phyloP scores from a whole-genome alignment of 1,140 invertebrate species.

The Halotydeus destructor region DNA sequence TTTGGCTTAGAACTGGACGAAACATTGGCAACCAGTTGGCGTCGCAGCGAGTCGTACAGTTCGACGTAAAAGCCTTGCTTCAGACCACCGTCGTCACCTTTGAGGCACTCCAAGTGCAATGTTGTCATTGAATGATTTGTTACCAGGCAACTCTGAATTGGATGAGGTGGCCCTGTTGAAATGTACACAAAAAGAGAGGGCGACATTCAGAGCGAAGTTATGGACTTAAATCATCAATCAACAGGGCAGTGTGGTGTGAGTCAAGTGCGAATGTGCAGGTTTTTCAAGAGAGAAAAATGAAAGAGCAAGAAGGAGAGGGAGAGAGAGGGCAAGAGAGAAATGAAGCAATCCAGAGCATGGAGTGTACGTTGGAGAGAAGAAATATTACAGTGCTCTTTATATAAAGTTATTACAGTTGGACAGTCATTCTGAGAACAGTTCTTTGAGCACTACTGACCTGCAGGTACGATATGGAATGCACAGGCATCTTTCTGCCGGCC shows the following conservation, averaged over 20 bases:
- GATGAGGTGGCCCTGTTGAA: conserved; percentile 20
- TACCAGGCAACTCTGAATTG: conserved; percentile 17
- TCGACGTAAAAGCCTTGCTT: conserved; percentile 56
- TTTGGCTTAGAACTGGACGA: too few species aligned
- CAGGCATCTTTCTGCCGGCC: conserved; percentile 20
- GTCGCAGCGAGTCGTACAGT: conserved; percentile 38
- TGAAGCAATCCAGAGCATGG: not conserved
- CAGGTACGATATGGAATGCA: conserved; percentile 15
- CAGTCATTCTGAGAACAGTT: not conserved
- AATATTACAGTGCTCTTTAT: not conserved
- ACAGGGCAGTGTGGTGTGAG: too few species aligned
- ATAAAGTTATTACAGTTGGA: not conserved
- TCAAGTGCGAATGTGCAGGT: too few species aligned
- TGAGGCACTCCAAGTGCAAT: conserved; percentile 46
- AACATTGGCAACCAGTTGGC: too few species aligned
- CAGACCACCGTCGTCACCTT: conserved; percentile 54
- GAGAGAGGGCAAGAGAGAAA: not conserved
- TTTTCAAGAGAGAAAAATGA: too few species aligned
- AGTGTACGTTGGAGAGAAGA: not conserved
- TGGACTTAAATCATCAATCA: too few species aligned
- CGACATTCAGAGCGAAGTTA: not conserved
- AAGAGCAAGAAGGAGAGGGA: not conserved
- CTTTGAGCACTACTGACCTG: conserved; percentile 8
- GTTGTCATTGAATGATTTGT: conserved; percentile 18
- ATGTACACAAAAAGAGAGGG: not conserved